Evolutionary conservation across 2,888 invertebrate genomes (phyloP), one percentile per base, ranked within the genome.

Genomic region (Salticus scenicus): DNA sequence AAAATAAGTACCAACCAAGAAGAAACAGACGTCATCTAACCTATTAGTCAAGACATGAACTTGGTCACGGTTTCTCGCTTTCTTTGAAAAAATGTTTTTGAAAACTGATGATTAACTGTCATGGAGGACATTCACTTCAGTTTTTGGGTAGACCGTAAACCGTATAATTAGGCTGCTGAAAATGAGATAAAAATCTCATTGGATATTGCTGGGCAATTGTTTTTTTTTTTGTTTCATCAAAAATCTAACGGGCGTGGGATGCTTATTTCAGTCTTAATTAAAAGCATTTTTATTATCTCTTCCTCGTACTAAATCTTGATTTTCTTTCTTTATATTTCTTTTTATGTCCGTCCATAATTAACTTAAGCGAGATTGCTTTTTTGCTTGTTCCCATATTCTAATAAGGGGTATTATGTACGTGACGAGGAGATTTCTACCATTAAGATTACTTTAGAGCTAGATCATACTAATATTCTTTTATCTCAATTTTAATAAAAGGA

Each of bases 41-140:
- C n/a, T n/a, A n/a, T n/a, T n/a, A n/a, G n/a, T n/a, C n/a, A n/a
- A n/a, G n/a, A n/a, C 24, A 1, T 57, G 57, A 57, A 24, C 24
- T 57, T 24, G 47, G n/a, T 57, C 57, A 57, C 17, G 57, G n/a
- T 24, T 57, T 20, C 24, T 57, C 20, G 24, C 24, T 57, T 57
- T 57, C 57, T n/a, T 7, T 12, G 24, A 57, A 57, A 57, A 57
- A 57, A 24, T 24, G 20, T 1, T 12, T 24, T 17, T 47, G 4
- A 24, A 57, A 57, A 57, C 57, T 24, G 4, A 12, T 57, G 57
- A 57, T 57, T 57, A 57, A 57, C 57, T 57, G n/a, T n/a, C 42
- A 1, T 1, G 20, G 24, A 57, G 57, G 57, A n/a, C 57, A 12
- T 57, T 57, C 57, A 57, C 57, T 24, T 57, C 57, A 2, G 24